Evolutionary conservation across 2,888 invertebrate genomes (phyloP).

Genomic region (Protodeltote pygarga): DNA sequence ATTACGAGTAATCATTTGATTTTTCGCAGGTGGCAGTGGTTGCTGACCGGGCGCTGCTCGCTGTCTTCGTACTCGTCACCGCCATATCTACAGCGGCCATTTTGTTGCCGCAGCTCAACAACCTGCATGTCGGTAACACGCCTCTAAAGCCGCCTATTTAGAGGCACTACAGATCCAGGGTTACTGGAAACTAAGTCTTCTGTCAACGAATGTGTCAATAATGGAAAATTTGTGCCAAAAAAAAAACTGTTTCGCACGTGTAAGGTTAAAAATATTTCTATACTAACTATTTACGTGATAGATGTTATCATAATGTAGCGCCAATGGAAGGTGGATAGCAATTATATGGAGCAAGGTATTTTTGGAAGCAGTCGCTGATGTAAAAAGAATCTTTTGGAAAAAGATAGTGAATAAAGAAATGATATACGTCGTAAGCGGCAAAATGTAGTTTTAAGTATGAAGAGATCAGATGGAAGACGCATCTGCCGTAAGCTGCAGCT

Average conservation of each 20-base stretch:
- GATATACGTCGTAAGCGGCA: conserved; percentile 3
- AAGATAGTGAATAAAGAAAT: conserved; percentile 4
- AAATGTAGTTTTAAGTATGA: conserved; percentile 7
- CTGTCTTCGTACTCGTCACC: conserved; percentile 92
- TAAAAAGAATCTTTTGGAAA: conserved; percentile 7
- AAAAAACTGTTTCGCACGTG: conserved; percentile 15
- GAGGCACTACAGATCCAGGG: conserved; percentile 31
- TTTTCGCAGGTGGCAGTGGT: conserved; percentile 90
- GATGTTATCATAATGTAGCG: neutral
- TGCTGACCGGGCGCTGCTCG: conserved; percentile 92
- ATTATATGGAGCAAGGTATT: conserved; percentile 9
- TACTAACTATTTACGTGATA: neutral
- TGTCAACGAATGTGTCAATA: conserved; percentile 58
- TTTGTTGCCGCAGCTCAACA: conserved; percentile 89
- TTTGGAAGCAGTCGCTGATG: conserved; percentile 6
- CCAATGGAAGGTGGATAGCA: conserved; percentile 4
- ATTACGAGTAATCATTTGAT: neutral
- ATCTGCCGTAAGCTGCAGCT: conserved; percentile 1
- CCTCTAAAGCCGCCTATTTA: conserved; percentile 80
- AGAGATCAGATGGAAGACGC: conserved; percentile 1
- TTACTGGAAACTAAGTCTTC: conserved; percentile 39
- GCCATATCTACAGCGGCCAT: conserved; percentile 93
- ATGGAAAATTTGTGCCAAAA: conserved; percentile 45
- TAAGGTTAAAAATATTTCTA: conserved; percentile 6
- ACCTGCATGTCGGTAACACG: conserved; percentile 82